A percentile compares a stretch with the other conserved stretches of the same genome.
Conservation (phyloP, 2,888 invertebrate genomes). For the Hirtodrosophila cameraria region DNA sequence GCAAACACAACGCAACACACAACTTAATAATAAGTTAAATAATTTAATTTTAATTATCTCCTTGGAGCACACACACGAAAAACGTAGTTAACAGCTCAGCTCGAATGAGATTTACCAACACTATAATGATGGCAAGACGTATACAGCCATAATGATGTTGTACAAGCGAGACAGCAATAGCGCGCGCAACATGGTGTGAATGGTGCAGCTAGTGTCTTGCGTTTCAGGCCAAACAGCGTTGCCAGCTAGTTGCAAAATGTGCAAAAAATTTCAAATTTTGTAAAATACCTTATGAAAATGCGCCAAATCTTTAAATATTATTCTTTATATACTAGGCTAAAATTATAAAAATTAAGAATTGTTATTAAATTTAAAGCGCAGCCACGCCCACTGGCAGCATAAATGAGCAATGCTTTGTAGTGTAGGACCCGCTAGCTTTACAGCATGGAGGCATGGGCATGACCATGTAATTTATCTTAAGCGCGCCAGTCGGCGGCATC, state of each 20-base stretch:
- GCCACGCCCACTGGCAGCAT: constrained; percentile 27
- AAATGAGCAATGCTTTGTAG: constrained; percentile 53
- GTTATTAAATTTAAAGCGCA: constrained; percentile 9
- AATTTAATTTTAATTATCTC: constrained; percentile 75
- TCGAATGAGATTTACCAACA: constrained; percentile 53
- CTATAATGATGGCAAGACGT: constrained; percentile 51
- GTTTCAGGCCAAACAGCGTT: constrained; percentile 29
- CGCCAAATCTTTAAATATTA: background rate
- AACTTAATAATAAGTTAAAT: constrained; percentile 76
- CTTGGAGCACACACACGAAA: constrained; percentile 72
- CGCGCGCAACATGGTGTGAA: constrained; percentile 68
- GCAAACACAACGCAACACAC: constrained; percentile 41
- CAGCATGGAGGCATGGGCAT: constrained; percentile 56
- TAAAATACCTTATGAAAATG: constrained; percentile 2
- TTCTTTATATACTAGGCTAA: background rate
- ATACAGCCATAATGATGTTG: constrained; percentile 68
- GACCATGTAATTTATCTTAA: constrained; percentile 71
- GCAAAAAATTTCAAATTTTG: constrained; percentile 30
- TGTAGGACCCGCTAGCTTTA: constrained; percentile 29
- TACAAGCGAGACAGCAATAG: constrained; percentile 50
- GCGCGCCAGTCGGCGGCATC: constrained; percentile 48
- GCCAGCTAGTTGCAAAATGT: constrained; percentile 34
- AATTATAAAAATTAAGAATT: background rate
- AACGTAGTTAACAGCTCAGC: constrained; percentile 65
- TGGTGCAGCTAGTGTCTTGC: constrained; percentile 38